Conservation (phyloP, 2,797 vertebrate genomes). For the Rachycentron canadum region DNA sequence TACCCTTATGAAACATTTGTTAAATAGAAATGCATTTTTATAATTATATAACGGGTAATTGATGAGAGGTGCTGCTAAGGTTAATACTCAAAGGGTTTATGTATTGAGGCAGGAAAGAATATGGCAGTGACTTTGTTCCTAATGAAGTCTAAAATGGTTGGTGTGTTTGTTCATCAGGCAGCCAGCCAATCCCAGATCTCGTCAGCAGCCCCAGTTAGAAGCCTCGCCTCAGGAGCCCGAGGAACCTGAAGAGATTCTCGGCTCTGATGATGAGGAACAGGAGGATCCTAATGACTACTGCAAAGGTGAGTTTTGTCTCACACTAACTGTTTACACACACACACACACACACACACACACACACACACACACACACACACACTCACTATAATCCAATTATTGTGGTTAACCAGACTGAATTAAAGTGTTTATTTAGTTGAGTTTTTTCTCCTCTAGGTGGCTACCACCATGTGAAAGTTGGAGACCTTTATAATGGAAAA, state of each 20-base stretch:
- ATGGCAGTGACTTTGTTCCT: neutral
- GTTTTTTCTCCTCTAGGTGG: constrained; percentile 85
- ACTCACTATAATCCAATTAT: neutral
- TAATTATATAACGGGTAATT: neutral
- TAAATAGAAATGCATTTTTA: neutral
- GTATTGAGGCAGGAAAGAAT: neutral
- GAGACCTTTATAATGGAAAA: constrained; percentile 96
- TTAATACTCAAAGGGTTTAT: neutral
- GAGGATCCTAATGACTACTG: constrained; percentile 99
- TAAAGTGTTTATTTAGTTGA: neutral
- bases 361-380: no score
- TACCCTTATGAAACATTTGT: neutral
- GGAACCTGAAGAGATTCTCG: constrained; percentile 93
- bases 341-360: no score
- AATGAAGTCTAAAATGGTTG: neutral
- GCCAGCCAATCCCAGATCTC: constrained; percentile 87
- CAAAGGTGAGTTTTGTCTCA: constrained; percentile 87
- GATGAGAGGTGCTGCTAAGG: neutral
- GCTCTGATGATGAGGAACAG: constrained; percentile 98
- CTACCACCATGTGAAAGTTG: constrained; percentile 99
- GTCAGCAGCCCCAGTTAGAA: constrained; percentile 85
- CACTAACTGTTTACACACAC: neutral
- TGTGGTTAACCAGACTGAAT: neutral
- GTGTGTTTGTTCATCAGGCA: constrained; percentile 83
- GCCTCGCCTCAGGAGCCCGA: constrained; percentile 88